Evolutionary conservation across 1,140 invertebrate species (phyloP).

Genomic region (Globodera ellingtonae): DNA sequence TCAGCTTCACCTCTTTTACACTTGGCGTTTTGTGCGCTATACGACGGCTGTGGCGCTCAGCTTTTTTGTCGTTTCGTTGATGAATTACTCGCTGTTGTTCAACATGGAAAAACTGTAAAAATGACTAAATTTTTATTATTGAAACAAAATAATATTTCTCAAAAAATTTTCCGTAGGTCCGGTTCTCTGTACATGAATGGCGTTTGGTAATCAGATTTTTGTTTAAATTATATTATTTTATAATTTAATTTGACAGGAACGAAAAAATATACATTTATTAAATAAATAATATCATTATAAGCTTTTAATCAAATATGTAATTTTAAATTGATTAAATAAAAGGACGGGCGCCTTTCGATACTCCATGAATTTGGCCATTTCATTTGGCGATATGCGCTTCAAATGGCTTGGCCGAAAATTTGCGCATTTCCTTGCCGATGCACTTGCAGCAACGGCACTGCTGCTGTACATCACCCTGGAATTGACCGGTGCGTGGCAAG

Average conservation of each 20-base stretch:
- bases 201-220: slow-evolving; percentile 13
- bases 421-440: slow-evolving; percentile 52
- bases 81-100: slow-evolving; percentile 59
- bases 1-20: slow-evolving; percentile 53
- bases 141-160: too few relatives aligned
- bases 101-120: slow-evolving; percentile 60
- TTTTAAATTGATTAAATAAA: not conserved
- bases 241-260: too few relatives aligned
- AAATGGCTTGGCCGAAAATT: slow-evolving; percentile 53
- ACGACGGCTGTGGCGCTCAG: slow-evolving; percentile 54
- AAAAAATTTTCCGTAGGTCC: too few relatives aligned
- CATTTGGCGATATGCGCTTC: slow-evolving; percentile 47
- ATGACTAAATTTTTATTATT: too few relatives aligned
- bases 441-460: slow-evolving; percentile 31
- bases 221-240: too few relatives aligned
- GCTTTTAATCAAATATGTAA: too few relatives aligned
- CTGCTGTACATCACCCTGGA: slow-evolving; percentile 42
- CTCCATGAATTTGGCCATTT: slow-evolving; percentile 52
- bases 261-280: too few relatives aligned
- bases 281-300: too few relatives aligned
- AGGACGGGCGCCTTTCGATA: slow-evolving; percentile 58
- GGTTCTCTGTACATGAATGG: slow-evolving; percentile 56
- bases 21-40: slow-evolving; percentile 47
- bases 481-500: slow-evolving; percentile 34
- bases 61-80: slow-evolving; percentile 50